Evolutionary conservation across 2,797 vertebrate genomes (phyloP).

Genomic region (Podarcis lilfordi): DNA sequence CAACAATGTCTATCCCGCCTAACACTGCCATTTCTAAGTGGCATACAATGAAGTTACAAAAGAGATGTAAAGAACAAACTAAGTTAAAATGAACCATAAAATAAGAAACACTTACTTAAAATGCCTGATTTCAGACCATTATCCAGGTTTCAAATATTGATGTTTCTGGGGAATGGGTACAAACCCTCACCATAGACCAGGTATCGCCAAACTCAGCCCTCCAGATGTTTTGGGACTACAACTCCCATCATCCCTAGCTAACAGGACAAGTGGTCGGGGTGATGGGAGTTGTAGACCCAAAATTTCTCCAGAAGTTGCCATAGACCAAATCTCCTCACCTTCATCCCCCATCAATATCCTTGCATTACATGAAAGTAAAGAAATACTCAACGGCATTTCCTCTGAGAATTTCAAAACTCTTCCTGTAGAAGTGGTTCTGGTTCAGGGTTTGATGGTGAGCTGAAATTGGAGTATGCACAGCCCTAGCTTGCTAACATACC

Average conservation of each 20-base stretch:
- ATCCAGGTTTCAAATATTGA: background rate
- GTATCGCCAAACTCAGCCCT: too few relatives aligned
- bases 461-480: background rate
- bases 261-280: too few relatives aligned
- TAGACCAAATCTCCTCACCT: too few relatives aligned
- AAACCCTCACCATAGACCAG: background rate
- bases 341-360: background rate
- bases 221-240: too few relatives aligned
- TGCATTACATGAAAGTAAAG: background rate
- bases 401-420: background rate
- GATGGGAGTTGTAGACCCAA: background rate
- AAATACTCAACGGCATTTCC: background rate
- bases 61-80: too few relatives aligned
- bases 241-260: too few relatives aligned
- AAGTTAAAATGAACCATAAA: too few relatives aligned
- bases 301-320: too few relatives aligned
- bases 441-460: background rate
- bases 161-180: background rate
- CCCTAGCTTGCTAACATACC: background rate
- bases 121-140: background rate
- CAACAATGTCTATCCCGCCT: too few relatives aligned
- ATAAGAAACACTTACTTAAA: too few relatives aligned
- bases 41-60: too few relatives aligned
- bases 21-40: too few relatives aligned
- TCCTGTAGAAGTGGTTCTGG: background rate